Evolutionary conservation across 2,888 invertebrate species (phyloP).

Genomic region (Acanthacorydalis orientalis): DNA sequence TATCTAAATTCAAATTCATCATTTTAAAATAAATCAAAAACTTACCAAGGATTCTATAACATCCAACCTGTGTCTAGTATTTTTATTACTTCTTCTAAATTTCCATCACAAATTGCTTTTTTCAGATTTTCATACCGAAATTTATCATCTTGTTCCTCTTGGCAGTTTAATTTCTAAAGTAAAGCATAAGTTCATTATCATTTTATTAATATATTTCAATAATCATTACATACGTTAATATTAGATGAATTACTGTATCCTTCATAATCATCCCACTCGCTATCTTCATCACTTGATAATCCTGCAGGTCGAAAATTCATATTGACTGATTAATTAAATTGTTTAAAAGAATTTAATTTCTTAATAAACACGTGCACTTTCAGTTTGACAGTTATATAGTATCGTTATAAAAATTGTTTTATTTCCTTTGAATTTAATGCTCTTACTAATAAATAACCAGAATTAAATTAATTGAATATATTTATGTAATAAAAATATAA

Average conservation of each 20-base stretch:
- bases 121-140: slow-evolving; percentile 16
- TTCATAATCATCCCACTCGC: slow-evolving; percentile 13
- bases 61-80: slow-evolving; percentile 10
- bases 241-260: slow-evolving; percentile 3
- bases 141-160: background rate
- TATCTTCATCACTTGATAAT: slow-evolving; percentile 15
- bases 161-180: background rate
- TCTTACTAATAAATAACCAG: too few relatives aligned
- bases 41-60: background rate
- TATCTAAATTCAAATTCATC: slow-evolving; percentile 10
- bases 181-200: background rate
- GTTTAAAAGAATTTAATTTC: too few relatives aligned
- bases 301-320: slow-evolving; percentile 12
- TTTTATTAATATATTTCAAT: background rate
- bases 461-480: too few relatives aligned
- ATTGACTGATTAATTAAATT: background rate
- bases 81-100: slow-evolving; percentile 21
- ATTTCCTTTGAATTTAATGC: too few relatives aligned
- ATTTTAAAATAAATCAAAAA: background rate
- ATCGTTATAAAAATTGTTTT: too few relatives aligned
- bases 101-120: slow-evolving; percentile 27
- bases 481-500: too few relatives aligned
- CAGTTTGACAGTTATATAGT: too few relatives aligned
- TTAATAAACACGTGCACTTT: too few relatives aligned
- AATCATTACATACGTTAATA: background rate